Percentiles rank a stretch among this genome's conserved stretches.
Evolutionary conservation across 2,113 vertebrate species (phyloP).

Genomic region (Leptosomus discolor): DNA sequence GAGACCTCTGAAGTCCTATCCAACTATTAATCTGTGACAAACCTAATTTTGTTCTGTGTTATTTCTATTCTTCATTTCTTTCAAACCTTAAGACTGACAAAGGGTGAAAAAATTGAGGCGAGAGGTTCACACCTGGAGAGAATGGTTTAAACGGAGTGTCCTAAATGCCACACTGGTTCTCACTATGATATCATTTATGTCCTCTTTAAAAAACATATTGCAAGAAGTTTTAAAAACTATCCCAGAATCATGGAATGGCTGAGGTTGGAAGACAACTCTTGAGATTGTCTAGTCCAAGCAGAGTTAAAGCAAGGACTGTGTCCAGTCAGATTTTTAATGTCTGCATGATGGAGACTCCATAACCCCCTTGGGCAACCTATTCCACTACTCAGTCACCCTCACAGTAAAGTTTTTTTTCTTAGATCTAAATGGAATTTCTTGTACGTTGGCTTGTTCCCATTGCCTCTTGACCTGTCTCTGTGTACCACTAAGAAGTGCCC

Average conservation of each 20-base stretch:
- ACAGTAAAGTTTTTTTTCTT: not conserved
- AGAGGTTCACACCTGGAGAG: not conserved
- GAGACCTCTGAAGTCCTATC: not conserved
- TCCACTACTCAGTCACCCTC: not conserved
- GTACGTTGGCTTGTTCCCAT: not conserved
- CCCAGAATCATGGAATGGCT: not conserved
- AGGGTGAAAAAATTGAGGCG: not conserved
- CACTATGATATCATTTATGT: not conserved
- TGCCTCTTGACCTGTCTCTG: not conserved
- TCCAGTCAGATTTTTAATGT: not conserved
- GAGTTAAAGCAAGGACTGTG: not conserved
- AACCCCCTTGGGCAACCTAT: not conserved
- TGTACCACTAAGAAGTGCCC: not conserved
- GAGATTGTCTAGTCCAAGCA: not conserved
- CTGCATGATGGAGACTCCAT: not conserved
- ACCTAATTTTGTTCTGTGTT: not conserved
- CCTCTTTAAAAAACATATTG: not conserved
- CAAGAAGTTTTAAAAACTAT: not conserved
- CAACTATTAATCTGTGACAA: not conserved
- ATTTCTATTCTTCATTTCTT: not conserved
- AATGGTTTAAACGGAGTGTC: not conserved
- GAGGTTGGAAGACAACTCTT: not conserved
- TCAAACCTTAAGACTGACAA: not conserved
- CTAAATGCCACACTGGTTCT: not conserved
- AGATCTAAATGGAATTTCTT: not conserved